Evolutionary conservation across 1,140 invertebrate species (phyloP).

Genomic region (Cherax quadricarinatus): DNA sequence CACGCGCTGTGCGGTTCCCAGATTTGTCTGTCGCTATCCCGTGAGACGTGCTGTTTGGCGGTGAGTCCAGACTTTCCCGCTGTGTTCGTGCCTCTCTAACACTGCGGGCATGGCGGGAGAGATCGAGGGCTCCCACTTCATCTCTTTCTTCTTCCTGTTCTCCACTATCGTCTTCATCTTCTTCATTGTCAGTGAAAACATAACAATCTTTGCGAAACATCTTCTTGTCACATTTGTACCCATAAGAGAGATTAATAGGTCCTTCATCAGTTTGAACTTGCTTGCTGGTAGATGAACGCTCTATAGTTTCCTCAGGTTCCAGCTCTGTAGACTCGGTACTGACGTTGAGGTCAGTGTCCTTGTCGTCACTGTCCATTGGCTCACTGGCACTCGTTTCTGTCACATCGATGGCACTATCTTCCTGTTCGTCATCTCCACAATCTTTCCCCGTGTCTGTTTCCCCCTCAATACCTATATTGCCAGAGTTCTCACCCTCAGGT

Average conservation of each 20-base stretch:
- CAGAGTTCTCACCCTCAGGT: slow-evolving; percentile 12
- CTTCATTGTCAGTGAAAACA: slow-evolving; percentile 66
- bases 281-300: slow-evolving; percentile 17
- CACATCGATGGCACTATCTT: slow-evolving; percentile 70
- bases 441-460: slow-evolving; percentile 18
- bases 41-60: slow-evolving; percentile 8
- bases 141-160: slow-evolving; percentile 67
- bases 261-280: slow-evolving; percentile 58
- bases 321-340: slow-evolving; percentile 64
- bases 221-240: slow-evolving; percentile 28
- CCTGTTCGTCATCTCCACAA: slow-evolving; percentile 64
- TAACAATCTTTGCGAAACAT: slow-evolving; percentile 53
- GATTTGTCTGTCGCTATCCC: not conserved
- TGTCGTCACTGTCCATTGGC: slow-evolving; percentile 66
- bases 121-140: slow-evolving; percentile 70
- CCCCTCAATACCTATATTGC: not conserved
- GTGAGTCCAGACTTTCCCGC: slow-evolving; percentile 67
- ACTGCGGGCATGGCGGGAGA: slow-evolving; percentile 70
- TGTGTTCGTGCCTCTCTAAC: slow-evolving; percentile 67
- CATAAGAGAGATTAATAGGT: slow-evolving; percentile 48
- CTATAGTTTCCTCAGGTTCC: slow-evolving; percentile 13
- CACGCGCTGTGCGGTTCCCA: slow-evolving; percentile 25
- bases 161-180: slow-evolving; percentile 49
- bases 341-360: slow-evolving; percentile 69
- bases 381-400: slow-evolving; percentile 68